Evolutionary conservation across 2,888 invertebrate species (phyloP), one percentile per base, ranked within the genome.

Genomic region (Spilarctia lutea): DNA sequence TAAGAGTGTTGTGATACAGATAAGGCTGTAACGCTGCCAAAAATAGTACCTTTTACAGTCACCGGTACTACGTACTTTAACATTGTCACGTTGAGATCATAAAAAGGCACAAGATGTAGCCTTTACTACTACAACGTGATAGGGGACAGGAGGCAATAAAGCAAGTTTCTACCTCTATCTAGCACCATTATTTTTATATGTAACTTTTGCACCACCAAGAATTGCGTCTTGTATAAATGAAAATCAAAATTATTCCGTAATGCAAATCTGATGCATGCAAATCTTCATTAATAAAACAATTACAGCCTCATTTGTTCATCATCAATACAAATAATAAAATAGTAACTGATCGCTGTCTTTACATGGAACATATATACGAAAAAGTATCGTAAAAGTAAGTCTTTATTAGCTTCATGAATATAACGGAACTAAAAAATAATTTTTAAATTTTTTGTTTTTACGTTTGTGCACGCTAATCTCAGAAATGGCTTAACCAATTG

Each of bases 91-190:
- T 76, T 69, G 75, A 45, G 56, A 78, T 71, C 79, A 79, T 83
- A 85, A 82, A 77, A 27, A 65, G 69, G 68, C 75, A 73, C 75
- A 76, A 74, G 72, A 73, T 79, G 68, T 52, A 71, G 78, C 74
- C 68, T 83, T 83, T 86, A 78, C 72, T 72, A 72, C 75, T 65
- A 71, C 63, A 71, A 78, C 75, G 80, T 83, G 83, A 83, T 80
- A 82, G 81, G 79, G 82, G 79, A 71, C 74, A n/a, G 35, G 72
- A 27, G 67, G 74, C 72, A 75, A 75, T 85, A 78, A 85, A 85
- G 35, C 63, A 67, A 65, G 71, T 71, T 75, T 80, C 48, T 72
- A 71, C 68, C 71, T 67, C 75, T 73, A 65, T 72, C 70, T 68
- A 63, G 74, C 74, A 75, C 67, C 67, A 78, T 77, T 74, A 56